Evolutionary conservation across 2,888 invertebrate genomes (phyloP).

Genomic region (Hyalella azteca): DNA sequence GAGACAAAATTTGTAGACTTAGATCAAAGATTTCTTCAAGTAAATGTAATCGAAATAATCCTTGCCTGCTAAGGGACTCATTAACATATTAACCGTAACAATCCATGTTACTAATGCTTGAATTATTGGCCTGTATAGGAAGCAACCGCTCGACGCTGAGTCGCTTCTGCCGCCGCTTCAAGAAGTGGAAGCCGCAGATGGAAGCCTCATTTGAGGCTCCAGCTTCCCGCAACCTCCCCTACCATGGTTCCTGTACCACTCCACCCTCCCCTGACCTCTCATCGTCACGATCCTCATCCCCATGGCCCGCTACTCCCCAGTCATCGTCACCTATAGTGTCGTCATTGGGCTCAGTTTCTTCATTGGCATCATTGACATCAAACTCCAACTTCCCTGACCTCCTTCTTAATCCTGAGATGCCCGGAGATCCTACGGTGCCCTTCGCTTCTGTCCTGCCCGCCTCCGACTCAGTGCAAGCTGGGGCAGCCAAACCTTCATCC

Average conservation of each 20-base stretch:
- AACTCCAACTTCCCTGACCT: not conserved
- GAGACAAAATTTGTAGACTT: too few species aligned
- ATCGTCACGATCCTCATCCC: not conserved
- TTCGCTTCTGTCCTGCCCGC: too few species aligned
- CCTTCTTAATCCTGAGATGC: too few species aligned
- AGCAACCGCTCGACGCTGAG: slow-evolving; percentile 56
- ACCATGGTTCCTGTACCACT: not conserved
- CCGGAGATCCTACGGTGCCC: too few species aligned
- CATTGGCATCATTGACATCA: not conserved
- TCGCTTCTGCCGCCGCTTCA: slow-evolving; percentile 53
- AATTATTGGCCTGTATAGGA: slow-evolving; percentile 41
- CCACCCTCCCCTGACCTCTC: not conserved
- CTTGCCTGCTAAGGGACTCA: too few species aligned
- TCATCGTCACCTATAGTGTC: not conserved
- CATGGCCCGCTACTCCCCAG: not conserved
- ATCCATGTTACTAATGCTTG: not conserved
- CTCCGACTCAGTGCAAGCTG: too few species aligned
- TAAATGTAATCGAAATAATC: too few species aligned
- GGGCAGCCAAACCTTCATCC: too few species aligned
- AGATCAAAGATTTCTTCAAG: too few species aligned
- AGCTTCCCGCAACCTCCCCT: not conserved
- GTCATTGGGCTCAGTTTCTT: not conserved
- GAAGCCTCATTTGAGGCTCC: slow-evolving; percentile 49
- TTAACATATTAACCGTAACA: too few species aligned
- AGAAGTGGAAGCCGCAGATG: slow-evolving; percentile 51